phyloP scores from a whole-genome alignment of 2,113 vertebrate species.

The Gorsachius goisagi region DNA sequence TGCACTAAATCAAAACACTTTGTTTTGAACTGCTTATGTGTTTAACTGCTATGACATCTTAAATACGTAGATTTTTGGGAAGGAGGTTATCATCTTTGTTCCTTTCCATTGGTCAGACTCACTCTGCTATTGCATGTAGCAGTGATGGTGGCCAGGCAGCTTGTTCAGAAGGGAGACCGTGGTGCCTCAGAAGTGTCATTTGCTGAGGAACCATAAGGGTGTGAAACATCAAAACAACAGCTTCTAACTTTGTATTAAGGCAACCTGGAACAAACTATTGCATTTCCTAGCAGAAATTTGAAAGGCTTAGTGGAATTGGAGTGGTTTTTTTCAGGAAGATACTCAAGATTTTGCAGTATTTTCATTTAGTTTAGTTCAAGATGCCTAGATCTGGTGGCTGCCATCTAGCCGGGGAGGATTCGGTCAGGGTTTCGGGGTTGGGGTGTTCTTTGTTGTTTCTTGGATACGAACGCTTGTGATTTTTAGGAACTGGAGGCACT shows the following conservation, averaged over 20 bases:
- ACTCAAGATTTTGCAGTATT: neutral
- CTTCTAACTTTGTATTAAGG: neutral
- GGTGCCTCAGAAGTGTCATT: neutral
- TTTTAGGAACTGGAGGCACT: neutral
- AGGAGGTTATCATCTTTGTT: neutral
- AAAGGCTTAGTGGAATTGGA: neutral
- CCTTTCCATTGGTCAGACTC: neutral
- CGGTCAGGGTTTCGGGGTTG: neutral
- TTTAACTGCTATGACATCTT: neutral
- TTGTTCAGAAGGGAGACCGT: neutral
- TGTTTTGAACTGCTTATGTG: neutral
- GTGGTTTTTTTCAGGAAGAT: neutral
- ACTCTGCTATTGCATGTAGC: fast-evolving
- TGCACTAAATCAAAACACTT: neutral
- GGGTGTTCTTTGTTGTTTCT: neutral
- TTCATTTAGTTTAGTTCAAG: neutral
- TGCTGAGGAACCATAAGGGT: neutral
- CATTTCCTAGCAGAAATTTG: neutral
- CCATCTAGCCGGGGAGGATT: neutral
- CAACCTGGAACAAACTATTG: neutral
- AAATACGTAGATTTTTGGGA: neutral
- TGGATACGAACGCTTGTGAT: neutral
- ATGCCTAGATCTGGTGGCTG: neutral
- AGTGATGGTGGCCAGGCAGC: neutral
- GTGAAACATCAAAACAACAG: neutral